Percentiles rank a stretch among this genome's conserved stretches.
These are phyloP conservation scores for Sebastes baramenuke DNA, from an alignment of 2,797 vertebrate species.

Conservation along the genomic window DNA sequence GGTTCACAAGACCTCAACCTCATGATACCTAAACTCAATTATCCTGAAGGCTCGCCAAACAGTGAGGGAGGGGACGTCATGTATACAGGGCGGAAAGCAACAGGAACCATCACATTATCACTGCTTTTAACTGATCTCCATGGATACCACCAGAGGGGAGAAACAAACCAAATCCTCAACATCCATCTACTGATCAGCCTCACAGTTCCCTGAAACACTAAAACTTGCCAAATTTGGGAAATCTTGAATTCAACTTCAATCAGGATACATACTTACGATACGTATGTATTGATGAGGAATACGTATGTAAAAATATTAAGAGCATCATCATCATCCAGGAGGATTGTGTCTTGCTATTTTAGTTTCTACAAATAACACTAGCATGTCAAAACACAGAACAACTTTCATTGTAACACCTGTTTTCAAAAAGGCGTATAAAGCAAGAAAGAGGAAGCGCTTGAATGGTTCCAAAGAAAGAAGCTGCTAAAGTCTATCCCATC, in stretches of 20 bases:
- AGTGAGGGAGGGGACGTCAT: constrained; percentile 21
- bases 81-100: not conserved
- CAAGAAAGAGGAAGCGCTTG: not conserved
- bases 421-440: not conserved
- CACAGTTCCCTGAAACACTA: not conserved
- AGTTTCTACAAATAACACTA: not conserved
- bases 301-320: not conserved
- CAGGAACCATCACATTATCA: constrained; percentile 29
- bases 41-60: constrained; percentile 33
- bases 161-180: not conserved
- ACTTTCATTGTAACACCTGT: not conserved
- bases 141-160: not conserved
- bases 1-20: constrained; percentile 62
- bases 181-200: not conserved
- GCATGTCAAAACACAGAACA: not conserved
- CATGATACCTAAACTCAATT: constrained; percentile 70
- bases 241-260: not conserved
- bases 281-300: no score
- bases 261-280: not conserved
- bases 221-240: not conserved
- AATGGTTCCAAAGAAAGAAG: not conserved
- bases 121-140: not conserved
- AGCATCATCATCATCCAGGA: not conserved
- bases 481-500: constrained; percentile 6
- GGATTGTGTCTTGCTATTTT: not conserved